Conservation (phyloP, 2,888 invertebrate species). For the Zelleria hepariella region DNA sequence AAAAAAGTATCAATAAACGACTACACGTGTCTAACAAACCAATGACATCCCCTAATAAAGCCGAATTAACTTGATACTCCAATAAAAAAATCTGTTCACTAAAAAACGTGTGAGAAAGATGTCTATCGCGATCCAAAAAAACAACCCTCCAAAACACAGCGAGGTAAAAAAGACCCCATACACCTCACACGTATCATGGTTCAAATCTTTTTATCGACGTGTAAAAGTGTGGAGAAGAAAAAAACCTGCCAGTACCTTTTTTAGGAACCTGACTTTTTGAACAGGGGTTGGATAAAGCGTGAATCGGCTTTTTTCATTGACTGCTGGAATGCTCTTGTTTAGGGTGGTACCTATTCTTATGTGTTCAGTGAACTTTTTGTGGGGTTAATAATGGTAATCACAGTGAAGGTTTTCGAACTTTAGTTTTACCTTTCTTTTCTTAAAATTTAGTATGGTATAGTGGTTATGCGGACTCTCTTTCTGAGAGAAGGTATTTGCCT, state of each 20-base stretch:
- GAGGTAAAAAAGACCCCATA: conserved; percentile 43
- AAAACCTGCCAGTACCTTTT: conserved; percentile 44
- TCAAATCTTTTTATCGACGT: conserved; percentile 34
- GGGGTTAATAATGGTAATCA: too few species aligned
- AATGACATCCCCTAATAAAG: conserved; percentile 54
- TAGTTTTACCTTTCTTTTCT: too few species aligned
- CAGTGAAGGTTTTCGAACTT: too few species aligned
- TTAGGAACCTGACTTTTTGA: conserved; percentile 43
- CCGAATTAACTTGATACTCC: conserved; percentile 38
- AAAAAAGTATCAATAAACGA: conserved; percentile 23
- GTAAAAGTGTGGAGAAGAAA: conserved; percentile 19
- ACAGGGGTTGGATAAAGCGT: conserved; percentile 18
- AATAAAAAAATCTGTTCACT: conserved; percentile 32
- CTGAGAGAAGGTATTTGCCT: background rate
- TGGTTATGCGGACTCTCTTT: background rate
- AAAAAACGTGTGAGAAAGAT: conserved; percentile 65
- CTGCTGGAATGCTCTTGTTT: conserved; percentile 14
- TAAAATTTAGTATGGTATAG: too few species aligned
- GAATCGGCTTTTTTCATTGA: conserved; percentile 19
- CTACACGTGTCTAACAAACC: conserved; percentile 29
- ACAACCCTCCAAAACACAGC: conserved; percentile 29
- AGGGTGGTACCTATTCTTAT: background rate
- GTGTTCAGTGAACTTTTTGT: too few species aligned
- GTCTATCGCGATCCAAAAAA: conserved; percentile 47
- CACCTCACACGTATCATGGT: conserved; percentile 22